Evolutionary conservation across 2,113 vertebrate genomes (phyloP), one percentile per base, ranked within the genome.

Genomic region (Delphinus delphis): DNA sequence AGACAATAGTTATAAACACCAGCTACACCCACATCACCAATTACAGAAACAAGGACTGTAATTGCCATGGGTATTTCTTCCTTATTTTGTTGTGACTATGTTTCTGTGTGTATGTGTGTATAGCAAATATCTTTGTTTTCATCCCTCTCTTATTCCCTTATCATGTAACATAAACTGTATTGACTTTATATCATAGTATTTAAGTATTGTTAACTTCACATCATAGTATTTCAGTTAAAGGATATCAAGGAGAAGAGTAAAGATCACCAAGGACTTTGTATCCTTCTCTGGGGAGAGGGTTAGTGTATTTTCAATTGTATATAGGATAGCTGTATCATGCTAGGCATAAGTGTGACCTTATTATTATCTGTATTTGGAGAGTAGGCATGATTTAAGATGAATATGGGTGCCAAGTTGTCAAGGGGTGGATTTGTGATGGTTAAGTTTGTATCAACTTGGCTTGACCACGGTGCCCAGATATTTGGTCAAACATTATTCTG

Each of bases 351-450:
- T 44, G 25, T 77, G 44, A 88, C 38, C 2, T 58, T 60, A 55
- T 68, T 84, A 38, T 55, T 93, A 47, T 41, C 36, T 36, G 88
- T 88, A 74, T 91, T 74, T 83, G 25, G 47, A 85, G 67, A 65
- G 65, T 96, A 91, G 90, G 26, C 36, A 88, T 44, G 60, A 41
- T 44, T 97, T 91, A 86, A 65, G 65, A 62, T 44, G 23, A 23
- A 81, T 71, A 67, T 25, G 23, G 76, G n/a, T 62, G 28, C 70
- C 63, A 77, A 87, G 15, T 33, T 44, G 25, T 82, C 33, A 67
- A 92, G n/a, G 79, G 26, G n/a, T 50, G 1, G 38, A 58, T 25
- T 55, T 90, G 70, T 90, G 36, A 89, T 82, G 65, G 50, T 77
- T 63, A n/a, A 83, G 73, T 86, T 76, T 58, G 11, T 17, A n/a